phyloP scores from a whole-genome alignment of 2,888 invertebrate species.

The Perdita meconis region DNA sequence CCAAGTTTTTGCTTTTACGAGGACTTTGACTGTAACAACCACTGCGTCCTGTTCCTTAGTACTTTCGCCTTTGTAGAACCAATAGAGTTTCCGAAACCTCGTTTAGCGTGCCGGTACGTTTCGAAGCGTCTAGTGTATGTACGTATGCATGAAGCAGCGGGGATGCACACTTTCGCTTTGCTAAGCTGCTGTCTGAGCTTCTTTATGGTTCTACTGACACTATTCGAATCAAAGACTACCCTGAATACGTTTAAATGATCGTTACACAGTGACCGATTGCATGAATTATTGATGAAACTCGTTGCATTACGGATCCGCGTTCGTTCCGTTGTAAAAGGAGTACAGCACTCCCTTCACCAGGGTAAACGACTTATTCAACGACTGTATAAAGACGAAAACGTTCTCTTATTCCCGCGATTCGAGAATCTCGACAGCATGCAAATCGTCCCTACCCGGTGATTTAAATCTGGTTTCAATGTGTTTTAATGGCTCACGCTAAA shows the following conservation, averaged over 20 bases:
- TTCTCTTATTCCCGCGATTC: constrained; percentile 31
- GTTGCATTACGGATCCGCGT: constrained; percentile 20
- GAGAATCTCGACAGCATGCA: constrained; percentile 23
- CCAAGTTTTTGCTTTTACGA: too few relatives aligned
- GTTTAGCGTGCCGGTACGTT: too few relatives aligned
- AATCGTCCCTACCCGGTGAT: constrained; percentile 33
- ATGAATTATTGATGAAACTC: constrained; percentile 43
- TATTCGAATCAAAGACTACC: neutral
- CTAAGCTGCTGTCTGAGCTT: neutral
- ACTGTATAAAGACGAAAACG: constrained; percentile 31
- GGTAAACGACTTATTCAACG: constrained; percentile 55
- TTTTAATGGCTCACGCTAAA: neutral
- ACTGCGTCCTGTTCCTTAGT: neutral
- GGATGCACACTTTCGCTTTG: neutral
- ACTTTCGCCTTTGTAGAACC: neutral
- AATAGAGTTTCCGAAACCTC: too few relatives aligned
- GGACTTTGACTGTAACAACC: neutral
- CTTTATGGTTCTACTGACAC: constrained; percentile 6
- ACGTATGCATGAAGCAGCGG: too few relatives aligned
- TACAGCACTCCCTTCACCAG: constrained; percentile 21
- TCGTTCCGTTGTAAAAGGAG: neutral
- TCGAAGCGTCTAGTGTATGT: too few relatives aligned
- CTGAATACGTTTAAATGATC: constrained; percentile 43
- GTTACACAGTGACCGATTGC: neutral
- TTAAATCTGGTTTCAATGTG: constrained; percentile 45